Percentiles rank a stretch among this genome's conserved stretches.
Conservation (phyloP, 1,140 invertebrate species). For the Venustaconcha ellipsiformis region DNA sequence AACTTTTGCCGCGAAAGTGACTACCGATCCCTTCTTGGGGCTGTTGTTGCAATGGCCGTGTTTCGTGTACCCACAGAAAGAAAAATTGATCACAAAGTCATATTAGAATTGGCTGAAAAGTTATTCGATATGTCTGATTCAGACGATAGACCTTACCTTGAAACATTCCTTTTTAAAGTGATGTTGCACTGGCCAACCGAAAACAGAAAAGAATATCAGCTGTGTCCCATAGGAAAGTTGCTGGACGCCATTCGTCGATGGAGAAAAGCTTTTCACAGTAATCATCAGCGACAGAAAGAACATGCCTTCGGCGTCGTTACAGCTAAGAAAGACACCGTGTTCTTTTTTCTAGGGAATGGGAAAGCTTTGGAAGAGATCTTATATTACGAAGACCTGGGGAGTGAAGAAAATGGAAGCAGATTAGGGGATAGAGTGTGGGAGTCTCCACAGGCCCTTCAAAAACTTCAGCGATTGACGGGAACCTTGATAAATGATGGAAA, state of each 20-base stretch:
- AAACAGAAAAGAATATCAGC: slow-evolving; percentile 5
- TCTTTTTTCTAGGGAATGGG: slow-evolving; percentile 37
- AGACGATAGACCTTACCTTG: slow-evolving; percentile 27
- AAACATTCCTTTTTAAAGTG: slow-evolving; percentile 37
- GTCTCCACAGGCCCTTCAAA: slow-evolving; percentile 4
- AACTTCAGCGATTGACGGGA: slow-evolving; percentile 29
- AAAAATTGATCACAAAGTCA: slow-evolving; percentile 3
- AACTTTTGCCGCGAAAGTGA: slow-evolving; percentile 13
- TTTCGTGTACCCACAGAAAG: no score
- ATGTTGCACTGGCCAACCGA: slow-evolving; percentile 43
- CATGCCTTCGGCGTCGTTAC: neutral
- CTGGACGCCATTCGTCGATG: slow-evolving; percentile 22
- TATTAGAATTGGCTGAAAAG: slow-evolving; percentile 20
- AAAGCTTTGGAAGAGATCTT: slow-evolving; percentile 15
- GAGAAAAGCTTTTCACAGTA: slow-evolving; percentile 23
- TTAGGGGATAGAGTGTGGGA: slow-evolving; percentile 28
- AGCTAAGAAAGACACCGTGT: slow-evolving; percentile 29
- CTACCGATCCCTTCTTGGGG: slow-evolving; percentile 19
- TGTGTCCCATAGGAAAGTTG: slow-evolving; percentile 12
- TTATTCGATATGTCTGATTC: slow-evolving; percentile 6
- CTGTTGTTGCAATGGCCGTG: slow-evolving; percentile 5
- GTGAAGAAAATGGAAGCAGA: slow-evolving; percentile 3
- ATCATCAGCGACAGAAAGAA: slow-evolving; percentile 20
- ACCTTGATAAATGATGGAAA: slow-evolving; percentile 32
- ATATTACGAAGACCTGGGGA: slow-evolving; percentile 23